A percentile compares a stretch with the other conserved stretches of the same genome.
phyloP scores from a whole-genome alignment of 2,888 invertebrate species.

The Lottia gigantea region DNA sequence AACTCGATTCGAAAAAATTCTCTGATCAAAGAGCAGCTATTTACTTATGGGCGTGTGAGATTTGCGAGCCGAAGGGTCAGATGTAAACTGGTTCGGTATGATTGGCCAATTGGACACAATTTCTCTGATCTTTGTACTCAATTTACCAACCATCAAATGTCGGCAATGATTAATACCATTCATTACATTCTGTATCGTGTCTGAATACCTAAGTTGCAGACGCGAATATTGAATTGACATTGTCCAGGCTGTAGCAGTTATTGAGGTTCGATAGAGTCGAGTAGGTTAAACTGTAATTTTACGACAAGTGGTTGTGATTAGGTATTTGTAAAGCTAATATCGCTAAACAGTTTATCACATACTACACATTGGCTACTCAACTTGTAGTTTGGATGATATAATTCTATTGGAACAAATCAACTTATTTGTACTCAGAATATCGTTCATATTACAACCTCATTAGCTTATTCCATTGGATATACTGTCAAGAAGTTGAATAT shows the following conservation, averaged over 20 bases:
- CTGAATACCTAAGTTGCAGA: background rate
- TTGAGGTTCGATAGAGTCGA: too few relatives aligned
- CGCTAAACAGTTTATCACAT: background rate
- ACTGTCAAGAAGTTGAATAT: too few relatives aligned
- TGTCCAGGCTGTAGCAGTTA: background rate
- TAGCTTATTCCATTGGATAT: too few relatives aligned
- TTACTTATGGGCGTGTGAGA: conserved; percentile 25
- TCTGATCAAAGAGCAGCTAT: conserved; percentile 24
- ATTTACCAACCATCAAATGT: conserved; percentile 20
- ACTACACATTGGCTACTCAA: too few relatives aligned
- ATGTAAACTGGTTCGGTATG: conserved; percentile 7
- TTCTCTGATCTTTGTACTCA: conserved; percentile 18
- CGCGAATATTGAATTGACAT: conserved; percentile 1
- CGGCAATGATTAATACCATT: conserved; percentile 18
- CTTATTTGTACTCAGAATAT: too few relatives aligned
- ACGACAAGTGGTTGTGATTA: background rate
- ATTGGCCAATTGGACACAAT: conserved; percentile 14
- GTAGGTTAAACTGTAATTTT: too few relatives aligned
- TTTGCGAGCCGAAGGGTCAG: conserved; percentile 14
- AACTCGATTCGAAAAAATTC: conserved; percentile 7
- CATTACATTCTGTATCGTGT: conserved; percentile 2
- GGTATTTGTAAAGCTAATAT: background rate
- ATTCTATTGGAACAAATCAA: too few relatives aligned
- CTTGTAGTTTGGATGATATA: too few relatives aligned
- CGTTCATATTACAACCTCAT: too few relatives aligned